phyloP scores from a whole-genome alignment of 2,113 vertebrate species.

The Rhinichthys klamathensis region DNA sequence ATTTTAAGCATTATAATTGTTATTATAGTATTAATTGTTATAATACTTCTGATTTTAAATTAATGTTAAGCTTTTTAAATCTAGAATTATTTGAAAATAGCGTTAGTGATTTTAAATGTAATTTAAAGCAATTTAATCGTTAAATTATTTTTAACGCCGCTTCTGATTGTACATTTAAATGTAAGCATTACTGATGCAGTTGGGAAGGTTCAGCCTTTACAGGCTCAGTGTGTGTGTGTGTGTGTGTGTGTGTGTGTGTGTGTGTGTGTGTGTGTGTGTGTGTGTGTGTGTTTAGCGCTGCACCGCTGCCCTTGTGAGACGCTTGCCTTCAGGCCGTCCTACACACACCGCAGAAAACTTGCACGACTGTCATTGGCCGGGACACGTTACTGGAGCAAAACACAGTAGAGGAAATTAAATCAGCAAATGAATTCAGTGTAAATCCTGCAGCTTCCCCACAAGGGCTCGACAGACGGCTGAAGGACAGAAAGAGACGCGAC shows the following conservation, averaged over 20 bases:
- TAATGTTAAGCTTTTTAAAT: too few species aligned
- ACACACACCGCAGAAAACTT: conserved; percentile 15
- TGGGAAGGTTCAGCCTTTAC: not conserved
- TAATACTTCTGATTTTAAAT: not conserved
- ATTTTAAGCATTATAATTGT: too few species aligned
- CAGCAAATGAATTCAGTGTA: conserved; percentile 58
- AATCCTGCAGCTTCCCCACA: conserved; percentile 57
- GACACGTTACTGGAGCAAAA: conserved; percentile 54
- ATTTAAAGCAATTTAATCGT: not conserved
- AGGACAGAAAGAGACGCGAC: conserved; percentile 57
- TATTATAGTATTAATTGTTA: too few species aligned
- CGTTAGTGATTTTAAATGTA: not conserved
- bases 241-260: too few species aligned
- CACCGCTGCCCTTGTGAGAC: not conserved
- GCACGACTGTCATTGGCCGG: conserved; percentile 45
- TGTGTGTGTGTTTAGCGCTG: not conserved
- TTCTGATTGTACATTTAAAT: not conserved
- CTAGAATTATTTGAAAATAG: not conserved
- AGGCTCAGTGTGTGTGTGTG: too few species aligned
- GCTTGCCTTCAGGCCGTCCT: not conserved
- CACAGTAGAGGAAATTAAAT: conserved; percentile 36
- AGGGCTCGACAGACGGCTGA: conserved; percentile 56
- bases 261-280: not conserved
- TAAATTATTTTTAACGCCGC: too few species aligned
- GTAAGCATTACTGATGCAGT: not conserved